These are phyloP conservation scores for Heterodera schachtii DNA, from an alignment of 1,140 invertebrate genomes.

Conservation along the genomic window DNA sequence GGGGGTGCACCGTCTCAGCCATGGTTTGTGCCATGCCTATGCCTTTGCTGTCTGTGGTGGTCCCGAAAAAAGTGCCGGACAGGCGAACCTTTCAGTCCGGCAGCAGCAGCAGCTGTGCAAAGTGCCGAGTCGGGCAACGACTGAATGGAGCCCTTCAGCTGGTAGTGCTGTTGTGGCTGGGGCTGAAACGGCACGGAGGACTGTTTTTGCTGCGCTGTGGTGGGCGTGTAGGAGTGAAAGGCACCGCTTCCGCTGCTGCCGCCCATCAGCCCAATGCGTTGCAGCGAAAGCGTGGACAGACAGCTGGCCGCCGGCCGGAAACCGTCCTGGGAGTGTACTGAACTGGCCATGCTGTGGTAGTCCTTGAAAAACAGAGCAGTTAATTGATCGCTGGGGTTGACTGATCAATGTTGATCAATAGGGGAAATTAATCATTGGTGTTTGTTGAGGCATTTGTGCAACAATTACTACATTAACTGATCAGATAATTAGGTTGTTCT, in stretches of 20 bases:
- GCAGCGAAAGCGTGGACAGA: slow-evolving; percentile 54
- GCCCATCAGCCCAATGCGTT: slow-evolving; percentile 34
- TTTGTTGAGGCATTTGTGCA: no score
- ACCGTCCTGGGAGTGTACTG: slow-evolving; percentile 46
- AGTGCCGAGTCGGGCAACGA: slow-evolving; percentile 56
- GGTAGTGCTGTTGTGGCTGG: slow-evolving; percentile 23
- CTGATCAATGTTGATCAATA: no score
- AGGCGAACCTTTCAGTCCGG: not conserved
- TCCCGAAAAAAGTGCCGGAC: not conserved
- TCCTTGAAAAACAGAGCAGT: slow-evolving; percentile 17
- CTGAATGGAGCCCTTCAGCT: slow-evolving; percentile 59
- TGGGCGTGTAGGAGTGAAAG: slow-evolving; percentile 50
- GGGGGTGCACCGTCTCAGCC: no score
- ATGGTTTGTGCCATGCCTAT: no score
- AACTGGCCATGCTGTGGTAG: slow-evolving; percentile 50
- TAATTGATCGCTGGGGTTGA: no score
- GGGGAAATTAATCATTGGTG: no score
- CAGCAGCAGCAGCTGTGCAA: no score
- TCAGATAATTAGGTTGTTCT: no score
- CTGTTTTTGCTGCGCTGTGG: slow-evolving; percentile 9
- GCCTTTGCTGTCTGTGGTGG: not conserved
- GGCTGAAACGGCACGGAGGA: slow-evolving; percentile 10
- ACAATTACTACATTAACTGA: no score
- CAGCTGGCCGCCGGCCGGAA: slow-evolving; percentile 39
- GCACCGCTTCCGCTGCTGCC: slow-evolving; percentile 32